Evolutionary conservation across 2,797 vertebrate genomes (phyloP).

Genomic region (Dallia pectoralis): DNA sequence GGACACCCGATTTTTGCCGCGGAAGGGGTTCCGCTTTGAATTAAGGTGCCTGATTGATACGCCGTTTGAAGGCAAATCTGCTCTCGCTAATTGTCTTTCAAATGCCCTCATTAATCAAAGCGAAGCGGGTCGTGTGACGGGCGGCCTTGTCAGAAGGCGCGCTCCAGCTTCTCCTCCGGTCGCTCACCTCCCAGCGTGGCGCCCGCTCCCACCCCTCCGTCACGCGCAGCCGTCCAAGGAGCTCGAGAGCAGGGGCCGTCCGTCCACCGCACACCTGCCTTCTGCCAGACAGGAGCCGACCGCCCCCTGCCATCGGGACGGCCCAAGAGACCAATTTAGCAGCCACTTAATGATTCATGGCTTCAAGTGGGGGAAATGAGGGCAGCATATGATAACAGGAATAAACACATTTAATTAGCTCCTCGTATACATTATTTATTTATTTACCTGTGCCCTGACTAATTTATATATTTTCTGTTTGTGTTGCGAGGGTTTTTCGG

Average conservation of each 20-base stretch:
- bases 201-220: conserved; percentile 75
- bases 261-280: conserved; percentile 86
- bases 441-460: conserved; percentile 79
- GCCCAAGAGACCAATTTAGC: conserved; percentile 95
- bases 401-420: conserved; percentile 98
- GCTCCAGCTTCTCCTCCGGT: conserved; percentile 75
- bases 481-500: conserved; percentile 67
- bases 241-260: conserved; percentile 69
- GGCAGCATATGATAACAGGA: conserved; percentile 92
- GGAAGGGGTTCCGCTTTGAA: conserved; percentile 79
- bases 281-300: conserved; percentile 85
- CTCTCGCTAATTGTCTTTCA: conserved; percentile 98
- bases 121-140: conserved; percentile 76
- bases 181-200: conserved; percentile 86
- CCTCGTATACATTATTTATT: conserved; percentile 84
- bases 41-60: conserved; percentile 93
- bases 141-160: conserved; percentile 82
- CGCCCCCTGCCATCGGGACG: conserved; percentile 76
- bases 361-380: conserved; percentile 89
- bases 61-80: conserved; percentile 92
- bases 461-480: conserved; percentile 78
- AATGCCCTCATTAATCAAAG: conserved; percentile 98
- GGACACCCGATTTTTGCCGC: conserved; percentile 72
- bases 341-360: conserved; percentile 95
- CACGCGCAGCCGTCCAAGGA: conserved; percentile 64